Percentiles rank a stretch among this genome's conserved stretches.
Evolutionary conservation across 1,140 invertebrate genomes (phyloP).

Genomic region (Theocolax elegans): DNA sequence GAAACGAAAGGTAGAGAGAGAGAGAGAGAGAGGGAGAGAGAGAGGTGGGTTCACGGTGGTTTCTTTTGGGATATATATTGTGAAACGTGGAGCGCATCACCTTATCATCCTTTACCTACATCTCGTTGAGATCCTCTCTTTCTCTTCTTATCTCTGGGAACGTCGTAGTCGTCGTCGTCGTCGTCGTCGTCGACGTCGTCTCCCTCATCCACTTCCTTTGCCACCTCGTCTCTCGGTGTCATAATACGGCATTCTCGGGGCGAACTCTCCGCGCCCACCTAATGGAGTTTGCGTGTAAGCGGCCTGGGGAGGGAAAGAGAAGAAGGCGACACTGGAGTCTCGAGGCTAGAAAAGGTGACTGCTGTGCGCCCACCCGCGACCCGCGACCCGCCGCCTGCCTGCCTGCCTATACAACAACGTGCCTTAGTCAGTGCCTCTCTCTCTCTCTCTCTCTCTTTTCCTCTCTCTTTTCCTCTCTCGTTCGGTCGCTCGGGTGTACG

Average conservation of each 20-base stretch:
- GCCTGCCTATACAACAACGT: too few species aligned
- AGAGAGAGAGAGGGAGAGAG: not conserved
- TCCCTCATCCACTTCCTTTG: not conserved
- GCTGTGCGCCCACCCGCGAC: not conserved
- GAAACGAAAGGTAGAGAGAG: too few species aligned
- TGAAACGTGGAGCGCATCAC: too few species aligned
- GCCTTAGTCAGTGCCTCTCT: too few species aligned
- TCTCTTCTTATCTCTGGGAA: constrained; percentile 1
- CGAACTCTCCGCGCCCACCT: constrained; percentile 44
- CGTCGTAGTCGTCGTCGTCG: not conserved
- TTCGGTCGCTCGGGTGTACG: not conserved
- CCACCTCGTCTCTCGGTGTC: constrained; percentile 40
- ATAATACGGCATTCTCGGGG: constrained; percentile 54
- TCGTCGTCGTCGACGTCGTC: not conserved
- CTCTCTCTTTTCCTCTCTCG: too few species aligned
- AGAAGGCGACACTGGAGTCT: constrained; percentile 18
- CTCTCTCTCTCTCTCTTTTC: too few species aligned
- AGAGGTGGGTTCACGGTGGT: not conserved
- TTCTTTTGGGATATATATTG: not conserved
- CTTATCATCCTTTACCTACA: constrained; percentile 20
- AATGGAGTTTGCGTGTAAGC: constrained; percentile 62
- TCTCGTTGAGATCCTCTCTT: not conserved
- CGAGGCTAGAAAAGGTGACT: constrained; percentile 29
- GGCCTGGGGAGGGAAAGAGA: constrained; percentile 43
- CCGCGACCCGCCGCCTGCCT: not conserved